Evolutionary conservation across 1,140 invertebrate genomes (phyloP).

Genomic region (Dinoponera quadriceps): DNA sequence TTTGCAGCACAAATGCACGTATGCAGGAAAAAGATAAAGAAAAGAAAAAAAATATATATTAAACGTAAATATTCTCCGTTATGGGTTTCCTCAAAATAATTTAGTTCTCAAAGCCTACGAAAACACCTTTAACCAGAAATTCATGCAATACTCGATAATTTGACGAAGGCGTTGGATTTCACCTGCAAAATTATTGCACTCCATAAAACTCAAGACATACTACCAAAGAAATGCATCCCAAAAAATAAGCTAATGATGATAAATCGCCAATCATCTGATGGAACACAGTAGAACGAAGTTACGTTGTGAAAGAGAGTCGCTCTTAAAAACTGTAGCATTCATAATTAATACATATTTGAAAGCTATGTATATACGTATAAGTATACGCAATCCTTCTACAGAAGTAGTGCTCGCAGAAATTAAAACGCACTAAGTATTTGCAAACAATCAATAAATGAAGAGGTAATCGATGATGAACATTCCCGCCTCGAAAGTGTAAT

Average conservation of each 20-base stretch:
- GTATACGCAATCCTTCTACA: too few relatives aligned
- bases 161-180: constrained; percentile 55
- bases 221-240: constrained; percentile 66
- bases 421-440: constrained; percentile 29
- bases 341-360: background rate
- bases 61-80: constrained; percentile 31
- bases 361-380: background rate
- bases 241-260: constrained; percentile 63
- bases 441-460: constrained; percentile 51
- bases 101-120: constrained; percentile 20
- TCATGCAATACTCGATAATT: constrained; percentile 64
- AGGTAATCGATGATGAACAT: constrained; percentile 19
- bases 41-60: background rate
- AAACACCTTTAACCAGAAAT: constrained; percentile 67
- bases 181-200: constrained; percentile 52
- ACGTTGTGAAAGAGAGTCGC: background rate
- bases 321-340: constrained; percentile 20
- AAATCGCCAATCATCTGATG: constrained; percentile 39
- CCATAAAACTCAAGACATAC: constrained; percentile 57
- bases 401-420: constrained; percentile 21
- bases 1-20: constrained; percentile 6
- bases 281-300: constrained; percentile 2
- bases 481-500: constrained; percentile 18
- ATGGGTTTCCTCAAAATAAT: constrained; percentile 7
- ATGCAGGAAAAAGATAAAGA: background rate